phyloP scores from a whole-genome alignment of 1,140 invertebrate genomes.

The Onthophagus taurus region DNA sequence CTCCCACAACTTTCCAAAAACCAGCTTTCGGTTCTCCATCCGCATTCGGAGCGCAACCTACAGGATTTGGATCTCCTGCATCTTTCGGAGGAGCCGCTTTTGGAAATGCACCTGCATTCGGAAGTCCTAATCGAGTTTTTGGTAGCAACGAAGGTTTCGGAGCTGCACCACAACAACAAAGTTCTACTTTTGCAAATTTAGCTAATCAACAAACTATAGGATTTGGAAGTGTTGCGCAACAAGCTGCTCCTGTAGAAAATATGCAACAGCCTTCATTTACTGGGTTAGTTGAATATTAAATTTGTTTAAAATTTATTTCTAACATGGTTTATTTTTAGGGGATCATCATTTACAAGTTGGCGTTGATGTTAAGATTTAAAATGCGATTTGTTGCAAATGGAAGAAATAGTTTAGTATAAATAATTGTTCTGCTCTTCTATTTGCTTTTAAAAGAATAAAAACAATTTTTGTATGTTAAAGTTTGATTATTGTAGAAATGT shows the following conservation, averaged over 20 bases:
- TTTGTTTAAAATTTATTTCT: not conserved
- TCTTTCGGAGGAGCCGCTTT: slow-evolving; percentile 44
- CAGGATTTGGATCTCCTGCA: slow-evolving; percentile 39
- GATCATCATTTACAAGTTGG: slow-evolving; percentile 6
- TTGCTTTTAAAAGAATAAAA: too few species aligned
- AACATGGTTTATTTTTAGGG: not conserved
- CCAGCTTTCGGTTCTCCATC: slow-evolving; percentile 26
- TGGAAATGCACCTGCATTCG: slow-evolving; percentile 43
- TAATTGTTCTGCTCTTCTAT: too few species aligned
- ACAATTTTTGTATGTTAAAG: too few species aligned
- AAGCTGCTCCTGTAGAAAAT: slow-evolving; percentile 29
- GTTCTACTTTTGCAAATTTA: slow-evolving; percentile 44
- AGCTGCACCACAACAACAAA: slow-evolving; percentile 25
- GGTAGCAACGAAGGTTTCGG: slow-evolving; percentile 23
- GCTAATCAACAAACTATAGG: slow-evolving; percentile 45
- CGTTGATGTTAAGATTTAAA: too few species aligned
- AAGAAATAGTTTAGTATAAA: too few species aligned
- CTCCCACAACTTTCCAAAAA: slow-evolving; percentile 25
- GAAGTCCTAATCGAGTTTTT: slow-evolving; percentile 40
- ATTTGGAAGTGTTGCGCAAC: slow-evolving; percentile 48
- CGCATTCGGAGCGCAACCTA: slow-evolving; percentile 13
- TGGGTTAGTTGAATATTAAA: slow-evolving; percentile 31
- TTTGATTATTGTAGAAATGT: too few species aligned
- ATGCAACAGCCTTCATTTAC: slow-evolving; percentile 36
- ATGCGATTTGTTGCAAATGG: too few species aligned